A percentile compares a stretch with the other conserved stretches of the same genome.
Evolutionary conservation across 2,888 invertebrate species (phyloP).

Genomic region (Andrena marginata): DNA sequence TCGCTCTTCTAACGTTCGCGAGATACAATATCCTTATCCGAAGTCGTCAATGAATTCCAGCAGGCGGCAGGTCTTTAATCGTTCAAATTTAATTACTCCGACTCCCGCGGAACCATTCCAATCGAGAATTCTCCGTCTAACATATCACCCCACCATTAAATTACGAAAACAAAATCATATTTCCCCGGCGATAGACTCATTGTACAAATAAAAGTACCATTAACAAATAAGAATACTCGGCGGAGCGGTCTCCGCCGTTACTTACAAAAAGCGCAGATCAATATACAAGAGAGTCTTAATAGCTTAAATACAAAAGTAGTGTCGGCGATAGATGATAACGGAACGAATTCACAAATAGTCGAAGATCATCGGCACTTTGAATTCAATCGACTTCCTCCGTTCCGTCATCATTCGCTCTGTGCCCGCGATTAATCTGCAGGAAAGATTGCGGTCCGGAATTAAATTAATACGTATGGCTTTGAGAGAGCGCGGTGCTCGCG

Average conservation of each 20-base stretch:
- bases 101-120: background rate
- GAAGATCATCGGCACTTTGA: background rate
- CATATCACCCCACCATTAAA: background rate
- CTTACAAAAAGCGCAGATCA: constrained; percentile 33
- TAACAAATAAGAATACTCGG: constrained; percentile 36
- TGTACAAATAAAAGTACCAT: constrained; percentile 49
- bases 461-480: constrained; percentile 34
- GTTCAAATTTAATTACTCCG: background rate
- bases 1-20: background rate
- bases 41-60: background rate
- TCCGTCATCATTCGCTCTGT: constrained; percentile 33
- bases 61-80: background rate
- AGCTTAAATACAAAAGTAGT: constrained; percentile 40
- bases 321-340: constrained; percentile 27
- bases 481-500: background rate
- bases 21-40: constrained; percentile 5
- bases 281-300: constrained; percentile 45
- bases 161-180: constrained; percentile 37
- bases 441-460: constrained; percentile 29
- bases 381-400: constrained; percentile 4
- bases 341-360: constrained; percentile 18
- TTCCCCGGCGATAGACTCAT: constrained; percentile 21
- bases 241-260: constrained; percentile 14
- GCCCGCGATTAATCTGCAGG: background rate
- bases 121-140: background rate